phyloP scores from a whole-genome alignment of 2,113 vertebrate genomes.

The Saccopteryx leptura region DNA sequence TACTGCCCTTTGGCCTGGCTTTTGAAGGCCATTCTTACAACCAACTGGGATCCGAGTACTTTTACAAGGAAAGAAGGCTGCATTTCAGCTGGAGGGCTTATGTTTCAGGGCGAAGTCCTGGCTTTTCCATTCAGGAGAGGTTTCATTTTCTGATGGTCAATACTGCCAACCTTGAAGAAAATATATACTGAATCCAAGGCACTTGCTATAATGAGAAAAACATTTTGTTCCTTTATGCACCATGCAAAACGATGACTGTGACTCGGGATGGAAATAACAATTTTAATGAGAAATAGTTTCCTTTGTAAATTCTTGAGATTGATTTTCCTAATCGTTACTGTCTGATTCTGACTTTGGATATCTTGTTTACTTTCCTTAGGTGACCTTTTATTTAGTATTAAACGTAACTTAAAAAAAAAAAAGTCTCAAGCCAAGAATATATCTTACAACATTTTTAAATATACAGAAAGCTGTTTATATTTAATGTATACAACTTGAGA shows the following conservation, averaged over 20 bases:
- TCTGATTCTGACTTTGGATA: background rate
- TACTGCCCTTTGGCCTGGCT: conserved; percentile 41
- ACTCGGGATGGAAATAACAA: background rate
- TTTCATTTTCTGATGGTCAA: conserved; percentile 59
- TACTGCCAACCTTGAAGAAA: background rate
- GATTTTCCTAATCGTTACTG: conserved; percentile 25
- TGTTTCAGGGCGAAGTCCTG: conserved; percentile 41
- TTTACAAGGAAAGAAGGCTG: conserved; percentile 24
- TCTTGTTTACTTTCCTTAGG: background rate
- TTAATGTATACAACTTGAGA: background rate
- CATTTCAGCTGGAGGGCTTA: conserved; percentile 38
- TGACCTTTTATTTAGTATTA: background rate
- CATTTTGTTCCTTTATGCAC: conserved; percentile 12
- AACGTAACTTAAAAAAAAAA: background rate
- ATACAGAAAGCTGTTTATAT: background rate
- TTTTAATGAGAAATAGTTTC: conserved; percentile 29
- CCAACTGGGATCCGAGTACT: background rate
- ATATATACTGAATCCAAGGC: background rate
- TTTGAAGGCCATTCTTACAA: conserved; percentile 33
- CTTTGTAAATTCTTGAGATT: conserved; percentile 26
- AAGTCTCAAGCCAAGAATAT: background rate
- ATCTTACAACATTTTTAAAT: background rate
- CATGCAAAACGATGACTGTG: background rate
- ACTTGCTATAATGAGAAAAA: conserved; percentile 44
- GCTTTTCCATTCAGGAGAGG: conserved; percentile 48